Evolutionary conservation across 1,140 invertebrate genomes (phyloP).

Genomic region (Drosophila busckii): DNA sequence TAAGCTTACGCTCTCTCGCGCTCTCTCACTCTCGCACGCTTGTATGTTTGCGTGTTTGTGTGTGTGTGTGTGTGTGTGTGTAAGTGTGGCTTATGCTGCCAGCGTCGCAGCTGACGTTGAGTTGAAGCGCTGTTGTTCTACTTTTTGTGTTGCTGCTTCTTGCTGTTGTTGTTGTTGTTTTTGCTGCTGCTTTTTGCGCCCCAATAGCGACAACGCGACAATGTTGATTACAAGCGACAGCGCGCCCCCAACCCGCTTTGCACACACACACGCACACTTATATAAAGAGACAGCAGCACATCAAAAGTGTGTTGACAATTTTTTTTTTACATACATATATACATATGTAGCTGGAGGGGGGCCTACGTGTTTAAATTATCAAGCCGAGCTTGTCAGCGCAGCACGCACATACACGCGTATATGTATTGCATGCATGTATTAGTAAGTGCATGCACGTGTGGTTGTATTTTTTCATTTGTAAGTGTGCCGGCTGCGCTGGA

Average conservation of each 20-base stretch:
- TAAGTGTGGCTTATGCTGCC: constrained; percentile 54
- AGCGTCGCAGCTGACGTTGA: constrained; percentile 39
- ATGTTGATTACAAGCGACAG: constrained; percentile 62
- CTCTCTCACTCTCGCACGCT: constrained; percentile 1
- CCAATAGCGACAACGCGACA: constrained; percentile 53
- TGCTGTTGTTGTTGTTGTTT: constrained; percentile 38
- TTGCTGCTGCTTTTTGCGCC: constrained; percentile 37
- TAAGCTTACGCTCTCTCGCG: constrained; percentile 19
- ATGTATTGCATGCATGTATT: constrained; percentile 9
- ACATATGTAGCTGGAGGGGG: constrained; percentile 15
- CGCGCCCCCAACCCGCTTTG: constrained; percentile 29
- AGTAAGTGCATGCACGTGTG: constrained; percentile 9
- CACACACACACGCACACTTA: constrained; percentile 1
- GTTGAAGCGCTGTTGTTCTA: constrained; percentile 69
- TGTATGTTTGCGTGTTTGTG: background rate
- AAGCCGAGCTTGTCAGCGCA: constrained; percentile 69
- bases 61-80: constrained; percentile 8
- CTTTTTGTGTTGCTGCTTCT: constrained; percentile 70
- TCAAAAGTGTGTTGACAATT: constrained; percentile 75
- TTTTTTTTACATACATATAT: constrained; percentile 51
- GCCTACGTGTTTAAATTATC: constrained; percentile 72
- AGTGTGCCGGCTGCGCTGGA: constrained; percentile 46
- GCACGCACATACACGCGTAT: constrained; percentile 47
- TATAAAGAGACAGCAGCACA: constrained; percentile 13
- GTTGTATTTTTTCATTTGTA: constrained; percentile 22